Evolutionary conservation across 2,797 vertebrate genomes (phyloP), one percentile per base, ranked within the genome.

Genomic region (Margarornis squamiger): DNA sequence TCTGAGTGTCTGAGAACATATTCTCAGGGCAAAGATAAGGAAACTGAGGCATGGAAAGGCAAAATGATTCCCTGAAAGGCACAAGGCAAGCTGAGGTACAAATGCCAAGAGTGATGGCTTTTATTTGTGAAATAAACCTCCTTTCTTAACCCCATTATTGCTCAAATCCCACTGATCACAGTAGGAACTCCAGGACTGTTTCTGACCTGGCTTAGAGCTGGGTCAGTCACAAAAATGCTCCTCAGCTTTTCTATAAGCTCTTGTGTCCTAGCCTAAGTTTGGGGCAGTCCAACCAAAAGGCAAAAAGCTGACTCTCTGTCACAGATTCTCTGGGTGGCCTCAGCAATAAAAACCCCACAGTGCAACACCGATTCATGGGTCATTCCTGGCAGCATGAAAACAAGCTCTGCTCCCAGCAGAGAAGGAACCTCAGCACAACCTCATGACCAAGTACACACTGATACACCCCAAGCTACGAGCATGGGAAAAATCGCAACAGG

Each of bases 401-500:
- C 55, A 38, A 87, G 12, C 39, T 39, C 73, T 39, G 49, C 66
- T 65, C 57, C 38, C 52, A 55, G 48, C 29, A 58, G 52, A 63
- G 49, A 0, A 0, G 2, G 13, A 43, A 38, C 55, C 36, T 49
- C 66, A 61, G 61, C 85, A 70, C 34, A 85, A 39, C 70, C 14
- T 48, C 57, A 6, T 0, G 3, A 7, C 41, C 34, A 24, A 52
- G 59, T 3, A 26, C 63, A 54, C 71, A 45, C 5, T 19, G 87
- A n/a, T 7, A n/a, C 14, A 49, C 27, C 43, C 30, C 17, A 26
- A 23, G 70, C 55, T 38, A 57, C 18, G 11, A 80, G n/a, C 2
- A 0, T 16, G 3, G 17, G 7, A 45, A 38, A 63, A 54, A 23
- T 0, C 0, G 1, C 38, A 41, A 14, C 38, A 41, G 19, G 38